These are phyloP conservation scores for Anoplolepis gracilipes DNA, from an alignment of 1,140 invertebrate species.

Conservation along the genomic window DNA sequence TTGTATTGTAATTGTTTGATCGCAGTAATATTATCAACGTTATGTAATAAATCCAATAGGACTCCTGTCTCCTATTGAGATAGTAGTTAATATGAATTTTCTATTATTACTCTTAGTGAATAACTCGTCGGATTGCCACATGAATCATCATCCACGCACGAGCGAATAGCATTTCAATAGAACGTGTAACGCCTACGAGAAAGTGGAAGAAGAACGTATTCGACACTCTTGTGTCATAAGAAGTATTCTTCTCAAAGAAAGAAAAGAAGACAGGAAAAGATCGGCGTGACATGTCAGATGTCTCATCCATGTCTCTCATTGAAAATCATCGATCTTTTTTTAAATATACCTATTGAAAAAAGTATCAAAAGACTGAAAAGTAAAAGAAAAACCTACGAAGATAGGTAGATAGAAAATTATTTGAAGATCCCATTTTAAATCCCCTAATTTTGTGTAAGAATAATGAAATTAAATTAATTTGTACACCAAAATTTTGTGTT, in stretches of 20 bases:
- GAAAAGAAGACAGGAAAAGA: neutral
- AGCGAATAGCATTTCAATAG: conserved; percentile 36
- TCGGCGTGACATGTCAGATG: neutral
- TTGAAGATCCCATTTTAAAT: neutral
- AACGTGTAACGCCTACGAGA: conserved; percentile 58
- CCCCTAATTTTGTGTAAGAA: neutral
- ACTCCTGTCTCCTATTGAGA: neutral
- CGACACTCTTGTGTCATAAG: conserved; percentile 6
- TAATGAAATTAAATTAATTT: too few relatives aligned
- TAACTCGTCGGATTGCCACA: conserved; percentile 33
- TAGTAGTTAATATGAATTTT: conserved; percentile 36
- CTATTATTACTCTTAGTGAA: conserved; percentile 48
- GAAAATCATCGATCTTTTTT: neutral
- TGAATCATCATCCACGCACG: conserved; percentile 49
- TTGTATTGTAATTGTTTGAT: neutral
- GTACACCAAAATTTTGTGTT: too few relatives aligned
- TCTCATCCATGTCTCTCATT: neutral
- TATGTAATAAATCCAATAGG: neutral
- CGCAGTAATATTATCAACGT: neutral
- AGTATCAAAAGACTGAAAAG: neutral
- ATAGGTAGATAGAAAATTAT: neutral
- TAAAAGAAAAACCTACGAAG: neutral
- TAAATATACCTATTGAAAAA: neutral
- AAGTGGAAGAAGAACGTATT: conserved; percentile 46
- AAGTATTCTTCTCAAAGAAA: conserved; percentile 12